phyloP scores from a whole-genome alignment of 2,888 invertebrate species.

The Drosophila differens region DNA sequence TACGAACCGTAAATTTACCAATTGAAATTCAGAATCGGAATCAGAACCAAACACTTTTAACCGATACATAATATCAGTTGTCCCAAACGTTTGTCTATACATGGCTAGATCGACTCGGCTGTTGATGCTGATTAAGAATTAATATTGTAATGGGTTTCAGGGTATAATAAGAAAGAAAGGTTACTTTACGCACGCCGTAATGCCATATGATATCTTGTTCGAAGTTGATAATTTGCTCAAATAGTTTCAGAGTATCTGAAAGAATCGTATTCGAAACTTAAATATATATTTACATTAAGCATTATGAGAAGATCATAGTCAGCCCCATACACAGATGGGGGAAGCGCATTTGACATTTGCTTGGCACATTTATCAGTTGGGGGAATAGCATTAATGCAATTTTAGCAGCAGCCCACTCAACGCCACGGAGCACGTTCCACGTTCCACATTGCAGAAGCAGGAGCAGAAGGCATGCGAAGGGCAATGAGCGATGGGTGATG shows the following conservation, averaged over 20 bases:
- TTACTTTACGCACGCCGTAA: background rate
- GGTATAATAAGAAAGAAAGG: background rate
- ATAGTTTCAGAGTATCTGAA: background rate
- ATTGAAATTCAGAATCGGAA: background rate
- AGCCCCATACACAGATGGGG: background rate
- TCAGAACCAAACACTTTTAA: background rate
- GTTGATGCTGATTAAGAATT: background rate
- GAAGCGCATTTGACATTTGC: slow-evolving; percentile 63
- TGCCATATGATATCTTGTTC: too few species aligned
- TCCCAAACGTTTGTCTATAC: background rate
- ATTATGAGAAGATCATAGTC: background rate
- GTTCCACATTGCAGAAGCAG: slow-evolving; percentile 45
- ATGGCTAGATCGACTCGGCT: background rate
- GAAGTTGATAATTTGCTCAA: background rate
- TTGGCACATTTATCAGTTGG: slow-evolving; percentile 54
- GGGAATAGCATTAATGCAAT: slow-evolving; percentile 72
- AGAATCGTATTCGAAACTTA: background rate
- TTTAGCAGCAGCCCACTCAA: slow-evolving; percentile 62
- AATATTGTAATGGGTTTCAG: background rate
- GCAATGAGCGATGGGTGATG: background rate
- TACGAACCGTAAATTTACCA: background rate
- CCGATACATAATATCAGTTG: background rate
- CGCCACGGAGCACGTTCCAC: slow-evolving; percentile 58
- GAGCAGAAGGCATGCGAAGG: background rate
- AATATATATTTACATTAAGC: background rate